Conservation (phyloP, 2,888 invertebrate species). For the Microchrysa polita region DNA sequence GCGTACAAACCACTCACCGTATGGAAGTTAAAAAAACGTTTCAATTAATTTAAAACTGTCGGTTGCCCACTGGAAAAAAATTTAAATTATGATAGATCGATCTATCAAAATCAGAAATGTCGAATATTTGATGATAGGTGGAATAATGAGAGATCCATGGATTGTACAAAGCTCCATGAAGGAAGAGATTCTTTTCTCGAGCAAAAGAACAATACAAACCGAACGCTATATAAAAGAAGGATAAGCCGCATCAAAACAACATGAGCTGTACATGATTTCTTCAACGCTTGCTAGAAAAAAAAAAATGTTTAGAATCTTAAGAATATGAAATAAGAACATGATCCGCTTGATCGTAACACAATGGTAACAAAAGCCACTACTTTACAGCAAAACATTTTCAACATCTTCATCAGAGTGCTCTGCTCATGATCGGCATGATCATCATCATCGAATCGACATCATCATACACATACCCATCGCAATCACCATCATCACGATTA, state of each 20-base stretch:
- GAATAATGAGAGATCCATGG: not conserved
- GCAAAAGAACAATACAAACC: too few relatives aligned
- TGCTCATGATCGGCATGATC: too few relatives aligned
- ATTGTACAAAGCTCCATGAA: slow-evolving; percentile 21
- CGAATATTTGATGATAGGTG: slow-evolving; percentile 34
- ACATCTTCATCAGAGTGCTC: slow-evolving; percentile 39
- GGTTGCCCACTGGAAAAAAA: not conserved
- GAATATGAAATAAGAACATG: not conserved
- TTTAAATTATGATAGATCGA: slow-evolving; percentile 26
- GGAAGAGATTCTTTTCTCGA: not conserved
- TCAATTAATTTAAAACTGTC: slow-evolving; percentile 39
- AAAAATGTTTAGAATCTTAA: not conserved
- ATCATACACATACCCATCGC: slow-evolving; percentile 10
- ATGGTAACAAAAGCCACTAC: slow-evolving; percentile 16
- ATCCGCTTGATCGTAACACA: slow-evolving; percentile 9
- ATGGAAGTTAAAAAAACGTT: slow-evolving; percentile 29
- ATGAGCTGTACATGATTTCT: not conserved
- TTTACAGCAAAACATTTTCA: slow-evolving; percentile 4
- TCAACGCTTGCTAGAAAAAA: not conserved
- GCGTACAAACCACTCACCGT: slow-evolving; percentile 9
- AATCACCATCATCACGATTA: slow-evolving; percentile 16
- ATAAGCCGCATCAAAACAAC: slow-evolving; percentile 5
- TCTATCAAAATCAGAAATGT: slow-evolving; percentile 40
- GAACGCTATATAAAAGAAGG: too few relatives aligned
- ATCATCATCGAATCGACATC: slow-evolving; percentile 9